phyloP scores from a whole-genome alignment of 2,888 invertebrate genomes.

The Nomada goodeniana region DNA sequence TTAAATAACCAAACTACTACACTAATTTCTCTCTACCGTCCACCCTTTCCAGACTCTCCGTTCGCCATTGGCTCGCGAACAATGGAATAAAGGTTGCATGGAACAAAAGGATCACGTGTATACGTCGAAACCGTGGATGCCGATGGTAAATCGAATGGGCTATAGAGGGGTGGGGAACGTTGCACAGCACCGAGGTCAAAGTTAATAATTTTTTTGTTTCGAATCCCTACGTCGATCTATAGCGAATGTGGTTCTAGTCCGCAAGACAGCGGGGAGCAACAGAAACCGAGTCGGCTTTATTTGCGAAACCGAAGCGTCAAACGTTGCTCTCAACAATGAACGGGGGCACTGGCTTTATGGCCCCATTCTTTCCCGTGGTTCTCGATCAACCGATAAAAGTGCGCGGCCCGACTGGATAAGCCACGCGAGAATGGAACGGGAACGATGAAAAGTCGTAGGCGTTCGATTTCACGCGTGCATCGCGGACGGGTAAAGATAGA shows the following conservation, averaged over 20 bases:
- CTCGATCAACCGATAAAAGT: constrained; percentile 52
- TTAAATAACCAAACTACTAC: constrained; percentile 8
- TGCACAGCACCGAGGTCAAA: constrained; percentile 16
- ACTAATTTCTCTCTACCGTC: constrained; percentile 22
- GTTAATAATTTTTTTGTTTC: constrained; percentile 44
- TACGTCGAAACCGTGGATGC: constrained; percentile 32
- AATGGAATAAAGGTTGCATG: constrained; percentile 2
- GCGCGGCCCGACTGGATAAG: constrained; percentile 60
- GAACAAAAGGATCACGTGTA: not conserved
- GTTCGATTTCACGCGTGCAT: constrained; percentile 53
- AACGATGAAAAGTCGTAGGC: constrained; percentile 63
- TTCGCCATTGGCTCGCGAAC: not conserved
- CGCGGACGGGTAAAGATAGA: constrained; percentile 14
- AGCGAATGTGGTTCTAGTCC: not conserved
- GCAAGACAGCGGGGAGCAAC: constrained; percentile 10
- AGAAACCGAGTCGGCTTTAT: constrained; percentile 44
- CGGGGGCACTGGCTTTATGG: constrained; percentile 63
- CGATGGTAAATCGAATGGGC: constrained; percentile 50
- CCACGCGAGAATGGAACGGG: constrained; percentile 65
- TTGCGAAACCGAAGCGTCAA: constrained; percentile 53
- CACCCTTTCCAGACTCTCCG: too few species aligned
- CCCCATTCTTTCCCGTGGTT: constrained; percentile 54
- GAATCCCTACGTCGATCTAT: constrained; percentile 19
- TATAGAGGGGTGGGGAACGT: not conserved
- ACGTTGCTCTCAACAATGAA: constrained; percentile 60